These are phyloP conservation scores for Melanostoma scalare DNA, from an alignment of 2,888 invertebrate species.

Conservation along the genomic window DNA sequence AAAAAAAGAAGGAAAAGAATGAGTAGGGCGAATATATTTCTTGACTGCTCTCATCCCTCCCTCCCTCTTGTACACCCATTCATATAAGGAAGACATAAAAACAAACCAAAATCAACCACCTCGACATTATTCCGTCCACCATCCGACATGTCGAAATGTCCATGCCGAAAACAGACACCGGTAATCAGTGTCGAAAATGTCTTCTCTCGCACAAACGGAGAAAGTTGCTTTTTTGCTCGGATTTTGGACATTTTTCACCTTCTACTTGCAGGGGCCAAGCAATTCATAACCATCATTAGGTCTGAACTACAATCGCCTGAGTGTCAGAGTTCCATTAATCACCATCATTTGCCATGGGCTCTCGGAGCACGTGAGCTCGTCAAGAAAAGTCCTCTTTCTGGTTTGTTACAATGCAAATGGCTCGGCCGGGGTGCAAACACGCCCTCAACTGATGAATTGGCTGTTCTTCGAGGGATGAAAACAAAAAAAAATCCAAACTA, in stretches of 20 bases:
- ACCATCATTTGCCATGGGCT: constrained; percentile 66
- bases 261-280: constrained; percentile 65
- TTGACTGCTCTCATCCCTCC: background rate
- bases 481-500: constrained; percentile 39
- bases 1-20: constrained; percentile 13
- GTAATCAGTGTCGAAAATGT: constrained; percentile 73
- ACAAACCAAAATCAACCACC: constrained; percentile 59
- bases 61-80: background rate
- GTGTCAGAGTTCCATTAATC: constrained; percentile 72
- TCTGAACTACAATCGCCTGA: constrained; percentile 69
- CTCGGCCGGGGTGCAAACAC: constrained; percentile 34
- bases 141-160: constrained; percentile 68
- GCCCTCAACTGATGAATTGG: constrained; percentile 61
- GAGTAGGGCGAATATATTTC: constrained; percentile 32
- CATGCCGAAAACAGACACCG: constrained; percentile 71
- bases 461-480: constrained; percentile 6
- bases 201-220: constrained; percentile 47
- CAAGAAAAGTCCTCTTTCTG: constrained; percentile 44
- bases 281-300: constrained; percentile 73
- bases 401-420: constrained; percentile 69
- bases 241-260: constrained; percentile 70
- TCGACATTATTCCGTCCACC: constrained; percentile 61
- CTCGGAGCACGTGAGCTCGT: constrained; percentile 47
- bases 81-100: constrained; percentile 20
- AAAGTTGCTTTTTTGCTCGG: constrained; percentile 39